Evolutionary conservation across 2,797 vertebrate genomes (phyloP), one percentile per base, ranked within the genome.

Genomic region (Sciurus carolinensis): DNA sequence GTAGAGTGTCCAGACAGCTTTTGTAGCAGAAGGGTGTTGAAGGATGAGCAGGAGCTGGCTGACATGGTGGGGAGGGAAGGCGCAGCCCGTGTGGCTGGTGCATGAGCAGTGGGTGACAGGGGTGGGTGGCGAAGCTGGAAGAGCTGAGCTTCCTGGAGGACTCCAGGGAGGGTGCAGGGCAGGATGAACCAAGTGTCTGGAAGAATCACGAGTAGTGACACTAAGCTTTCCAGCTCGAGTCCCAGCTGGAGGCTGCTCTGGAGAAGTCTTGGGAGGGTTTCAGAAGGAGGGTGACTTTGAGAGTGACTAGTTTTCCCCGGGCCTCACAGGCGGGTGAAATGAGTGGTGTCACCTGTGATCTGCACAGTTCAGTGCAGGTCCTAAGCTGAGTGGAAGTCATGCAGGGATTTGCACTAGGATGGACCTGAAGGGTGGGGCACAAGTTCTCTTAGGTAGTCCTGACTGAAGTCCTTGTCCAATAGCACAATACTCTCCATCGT

Each of bases 61-160:
- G 82, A 42, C 50, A 28, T 0, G 0, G 15, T 4, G 44, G 76
- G 69, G 59, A n/a, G 75, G 18, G 28, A 47, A 36, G 57, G 36
- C n/a, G 73, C 66, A 30, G 72, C 22, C 75, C 12, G 50, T 64
- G 87, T 13, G 85, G 54, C 82, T 95, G 86, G 62, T 91, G 54
- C 54, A 11, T 79, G 69, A 54, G 30, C 64, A 39, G 67, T 5
- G 7, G 52, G 24, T 67, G 77, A 33, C 36, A 50, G 6, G 2
- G 22, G n/a, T n/a, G 36, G 54, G 59, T 76, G 64, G 18, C 10
- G 0, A 11, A 52, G 72, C 28, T 39, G 80, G 80, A 85, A n/a
- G 77, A 42, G 28, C 5, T 28, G 62, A 71, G 75, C 26, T 88
- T 84, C 72, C 83, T 44, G 72, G 50, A 75, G 54, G 76, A 57